phyloP scores from a whole-genome alignment of 2,888 invertebrate species.

The Suillia variegata region DNA sequence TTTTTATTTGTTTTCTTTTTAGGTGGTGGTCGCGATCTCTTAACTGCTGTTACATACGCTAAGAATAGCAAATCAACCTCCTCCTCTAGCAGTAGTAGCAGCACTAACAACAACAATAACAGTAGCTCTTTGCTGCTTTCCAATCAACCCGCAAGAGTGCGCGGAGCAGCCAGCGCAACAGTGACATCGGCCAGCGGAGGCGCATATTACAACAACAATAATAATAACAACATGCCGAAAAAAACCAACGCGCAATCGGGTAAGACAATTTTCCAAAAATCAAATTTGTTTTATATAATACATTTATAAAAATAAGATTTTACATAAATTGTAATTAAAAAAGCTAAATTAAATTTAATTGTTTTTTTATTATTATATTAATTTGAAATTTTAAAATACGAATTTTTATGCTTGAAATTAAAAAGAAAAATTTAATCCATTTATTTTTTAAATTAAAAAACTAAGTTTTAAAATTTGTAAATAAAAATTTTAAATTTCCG shows the following conservation, averaged over 20 bases:
- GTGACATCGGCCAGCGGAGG: conserved; percentile 13
- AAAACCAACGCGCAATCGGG: conserved; percentile 32
- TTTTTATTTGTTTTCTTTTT: conserved; percentile 39
- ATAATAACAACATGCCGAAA: conserved; percentile 35
- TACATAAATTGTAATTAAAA: background rate
- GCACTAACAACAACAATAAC: conserved; percentile 55
- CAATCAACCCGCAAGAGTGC: conserved; percentile 27
- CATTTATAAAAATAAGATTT: background rate
- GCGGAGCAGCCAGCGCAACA: conserved; percentile 28
- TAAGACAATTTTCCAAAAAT: conserved; percentile 23
- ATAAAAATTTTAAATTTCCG: background rate
- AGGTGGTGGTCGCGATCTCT: conserved; percentile 87
- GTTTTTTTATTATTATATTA: too few species aligned
- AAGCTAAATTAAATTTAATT: too few species aligned
- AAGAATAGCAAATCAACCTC: too few species aligned
- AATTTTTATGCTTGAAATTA: too few species aligned
- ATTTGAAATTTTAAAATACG: too few species aligned
- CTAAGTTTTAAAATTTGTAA: too few species aligned
- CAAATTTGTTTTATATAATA: background rate
- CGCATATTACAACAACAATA: conserved; percentile 26
- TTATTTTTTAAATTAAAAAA: background rate
- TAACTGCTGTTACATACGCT: conserved; percentile 75
- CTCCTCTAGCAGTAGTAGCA: conserved; percentile 25
- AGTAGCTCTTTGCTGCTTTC: conserved; percentile 11
- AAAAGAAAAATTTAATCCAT: background rate